These are phyloP conservation scores for Gasterosteus nipponicus DNA, from an alignment of 2,113 vertebrate genomes.

Conservation along the genomic window DNA sequence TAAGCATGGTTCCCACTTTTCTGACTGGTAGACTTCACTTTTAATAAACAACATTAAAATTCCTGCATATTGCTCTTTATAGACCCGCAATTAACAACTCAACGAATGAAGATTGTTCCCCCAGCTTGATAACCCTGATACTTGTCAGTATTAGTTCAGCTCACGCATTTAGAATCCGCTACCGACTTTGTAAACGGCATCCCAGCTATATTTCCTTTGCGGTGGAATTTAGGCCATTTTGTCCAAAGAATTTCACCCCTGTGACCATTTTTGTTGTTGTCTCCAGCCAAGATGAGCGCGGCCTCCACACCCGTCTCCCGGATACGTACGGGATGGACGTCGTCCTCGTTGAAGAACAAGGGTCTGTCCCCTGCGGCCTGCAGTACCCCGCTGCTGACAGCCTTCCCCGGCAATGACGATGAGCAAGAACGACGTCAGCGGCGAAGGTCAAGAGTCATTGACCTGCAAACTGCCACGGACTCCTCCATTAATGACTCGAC, in stretches of 20 bases:
- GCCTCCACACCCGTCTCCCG: slow-evolving; percentile 73
- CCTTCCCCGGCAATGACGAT: slow-evolving; percentile 90
- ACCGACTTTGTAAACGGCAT: not conserved
- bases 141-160: not conserved
- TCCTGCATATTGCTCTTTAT: not conserved
- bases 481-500: slow-evolving; percentile 77
- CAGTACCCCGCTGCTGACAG: slow-evolving; percentile 82
- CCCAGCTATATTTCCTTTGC: not conserved
- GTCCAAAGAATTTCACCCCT: not conserved
- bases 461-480: slow-evolving; percentile 81
- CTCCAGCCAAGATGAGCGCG: slow-evolving; percentile 73
- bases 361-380: slow-evolving; percentile 71
- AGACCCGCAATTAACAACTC: not conserved
- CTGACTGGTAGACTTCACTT: not conserved
- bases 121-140: not conserved
- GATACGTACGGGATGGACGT: slow-evolving; percentile 69
- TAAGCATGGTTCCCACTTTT: not conserved
- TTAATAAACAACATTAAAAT: not conserved
- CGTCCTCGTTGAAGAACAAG: slow-evolving; percentile 72
- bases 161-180: not conserved
- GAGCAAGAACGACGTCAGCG: slow-evolving; percentile 89
- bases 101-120: not conserved
- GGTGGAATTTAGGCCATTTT: not conserved
- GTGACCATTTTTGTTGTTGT: not conserved
- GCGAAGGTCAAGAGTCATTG: slow-evolving; percentile 85